Percentiles rank a stretch among this genome's conserved stretches.
Evolutionary conservation across 2,113 vertebrate genomes (phyloP).

Genomic region (Martes martes): DNA sequence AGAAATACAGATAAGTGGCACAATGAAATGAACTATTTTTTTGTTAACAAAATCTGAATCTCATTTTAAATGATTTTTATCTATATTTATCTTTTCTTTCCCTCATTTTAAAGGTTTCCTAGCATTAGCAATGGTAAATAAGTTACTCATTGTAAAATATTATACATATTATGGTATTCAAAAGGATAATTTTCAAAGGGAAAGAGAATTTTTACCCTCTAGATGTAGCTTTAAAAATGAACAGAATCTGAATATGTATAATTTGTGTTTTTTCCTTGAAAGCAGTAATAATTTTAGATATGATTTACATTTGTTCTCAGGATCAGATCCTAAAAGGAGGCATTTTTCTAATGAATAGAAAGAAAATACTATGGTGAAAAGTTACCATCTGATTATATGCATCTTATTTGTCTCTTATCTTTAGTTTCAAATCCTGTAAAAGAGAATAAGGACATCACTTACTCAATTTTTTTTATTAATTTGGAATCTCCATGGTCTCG

Average conservation of each 20-base stretch:
- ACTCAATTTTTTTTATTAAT: neutral
- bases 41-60: slow-evolving; percentile 18
- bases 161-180: neutral
- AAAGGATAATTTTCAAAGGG: neutral
- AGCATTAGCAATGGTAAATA: neutral
- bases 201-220: neutral
- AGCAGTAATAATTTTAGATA: slow-evolving; percentile 10
- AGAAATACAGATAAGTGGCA: neutral
- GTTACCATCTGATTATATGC: slow-evolving; percentile 1
- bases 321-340: neutral
- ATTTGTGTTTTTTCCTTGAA: slow-evolving; percentile 29
- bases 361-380: neutral
- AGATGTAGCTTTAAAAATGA: neutral
- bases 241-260: neutral
- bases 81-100: slow-evolving; percentile 6
- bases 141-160: slow-evolving; percentile 15
- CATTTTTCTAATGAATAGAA: neutral
- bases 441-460: neutral
- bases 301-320: slow-evolving; percentile 19
- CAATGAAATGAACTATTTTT: neutral
- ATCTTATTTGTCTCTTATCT: neutral
- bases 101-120: slow-evolving; percentile 18
- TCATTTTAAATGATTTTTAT: neutral
- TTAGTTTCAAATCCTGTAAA: slow-evolving; percentile 11
- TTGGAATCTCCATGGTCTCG: neutral